Evolutionary conservation across 2,113 vertebrate genomes (phyloP).

Genomic region (Vulpes ferrilata): DNA sequence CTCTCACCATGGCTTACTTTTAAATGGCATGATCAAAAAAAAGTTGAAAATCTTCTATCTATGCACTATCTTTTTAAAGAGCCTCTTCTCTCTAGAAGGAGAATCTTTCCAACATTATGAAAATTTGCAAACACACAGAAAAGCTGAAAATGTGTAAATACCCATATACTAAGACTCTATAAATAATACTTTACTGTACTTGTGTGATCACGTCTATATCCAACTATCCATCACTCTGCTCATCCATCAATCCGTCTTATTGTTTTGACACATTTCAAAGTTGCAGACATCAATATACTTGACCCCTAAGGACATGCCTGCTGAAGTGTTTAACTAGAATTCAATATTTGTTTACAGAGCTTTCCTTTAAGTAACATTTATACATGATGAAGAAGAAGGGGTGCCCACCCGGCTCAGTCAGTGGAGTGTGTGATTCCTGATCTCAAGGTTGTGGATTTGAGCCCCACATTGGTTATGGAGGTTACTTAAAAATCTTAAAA

Average conservation of each 20-base stretch:
- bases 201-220: background rate
- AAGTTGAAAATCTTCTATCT: background rate
- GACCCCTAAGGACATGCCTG: background rate
- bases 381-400: background rate
- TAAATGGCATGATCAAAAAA: background rate
- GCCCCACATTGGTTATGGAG: background rate
- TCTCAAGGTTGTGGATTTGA: background rate
- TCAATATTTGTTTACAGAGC: background rate
- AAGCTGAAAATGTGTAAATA: background rate
- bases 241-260: background rate
- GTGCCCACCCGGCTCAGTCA: background rate
- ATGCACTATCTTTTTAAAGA: conserved; percentile 5
- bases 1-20: background rate
- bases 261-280: conserved; percentile 13
- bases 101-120: background rate
- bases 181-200: background rate
- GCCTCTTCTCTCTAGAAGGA: background rate
- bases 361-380: conserved; percentile 32
- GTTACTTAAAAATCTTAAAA: background rate
- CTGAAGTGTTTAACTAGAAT: conserved; percentile 13
- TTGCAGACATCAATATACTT: background rate
- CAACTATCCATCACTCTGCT: background rate
- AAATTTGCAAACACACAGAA: background rate
- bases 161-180: background rate
- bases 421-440: background rate